These are phyloP conservation scores for Sturmia bella DNA, from an alignment of 2,888 invertebrate species.

Conservation along the genomic window DNA sequence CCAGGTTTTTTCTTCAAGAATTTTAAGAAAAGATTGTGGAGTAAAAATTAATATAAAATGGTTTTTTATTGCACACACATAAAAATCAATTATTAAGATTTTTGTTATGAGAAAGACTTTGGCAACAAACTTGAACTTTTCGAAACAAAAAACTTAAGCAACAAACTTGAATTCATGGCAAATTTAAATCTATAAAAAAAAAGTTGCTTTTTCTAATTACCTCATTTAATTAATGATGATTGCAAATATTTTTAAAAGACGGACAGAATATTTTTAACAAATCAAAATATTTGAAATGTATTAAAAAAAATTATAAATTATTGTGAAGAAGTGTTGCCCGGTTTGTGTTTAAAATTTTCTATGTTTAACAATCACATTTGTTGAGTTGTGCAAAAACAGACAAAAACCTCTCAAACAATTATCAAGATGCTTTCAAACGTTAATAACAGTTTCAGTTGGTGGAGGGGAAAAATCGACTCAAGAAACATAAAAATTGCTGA, in stretches of 20 bases:
- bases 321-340: background rate
- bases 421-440: slow-evolving; percentile 37
- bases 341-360: too few species aligned
- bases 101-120: background rate
- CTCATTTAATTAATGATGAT: too few species aligned
- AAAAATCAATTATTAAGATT: background rate
- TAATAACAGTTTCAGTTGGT: slow-evolving; percentile 14
- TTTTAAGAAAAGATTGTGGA: background rate
- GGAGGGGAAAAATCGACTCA: background rate
- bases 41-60: background rate
- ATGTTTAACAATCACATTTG: slow-evolving; percentile 4
- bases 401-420: slow-evolving; percentile 3
- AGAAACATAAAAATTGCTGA: slow-evolving; percentile 23
- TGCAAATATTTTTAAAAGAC: too few species aligned
- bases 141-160: slow-evolving; percentile 38
- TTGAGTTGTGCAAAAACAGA: background rate
- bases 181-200: background rate
- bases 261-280: too few species aligned
- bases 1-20: slow-evolving; percentile 13
- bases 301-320: background rate
- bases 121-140: slow-evolving; percentile 39
- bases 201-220: background rate
- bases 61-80: background rate
- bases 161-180: slow-evolving; percentile 3
- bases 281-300: background rate